Evolutionary conservation across 2,113 vertebrate species (phyloP), one percentile per base, ranked within the genome.

Genomic region (Colius striatus): DNA sequence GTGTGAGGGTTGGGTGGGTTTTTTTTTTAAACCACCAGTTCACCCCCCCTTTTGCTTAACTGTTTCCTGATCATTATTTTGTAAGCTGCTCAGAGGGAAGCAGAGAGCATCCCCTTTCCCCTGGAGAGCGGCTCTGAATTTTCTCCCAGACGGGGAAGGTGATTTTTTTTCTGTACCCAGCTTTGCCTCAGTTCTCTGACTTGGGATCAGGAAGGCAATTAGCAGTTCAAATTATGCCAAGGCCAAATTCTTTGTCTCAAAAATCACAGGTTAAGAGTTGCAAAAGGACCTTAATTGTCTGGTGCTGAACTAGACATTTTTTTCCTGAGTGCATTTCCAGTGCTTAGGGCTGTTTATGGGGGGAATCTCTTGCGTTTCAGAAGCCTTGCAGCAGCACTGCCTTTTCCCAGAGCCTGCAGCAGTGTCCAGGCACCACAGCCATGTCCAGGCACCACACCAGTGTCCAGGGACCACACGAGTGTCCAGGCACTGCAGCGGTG

Each of bases 1-100:
- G 38, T 94, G 94, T 90, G 95, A 91, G 68, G 27, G 45, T 76
- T 94, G 27, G 50, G 50, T 79, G 90, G 38, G 82, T 84, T 82
- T 70, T 70, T 94, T 80, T 82, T 58, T n/a, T 2, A 74, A 95
- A 82, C 89, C 82, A 89, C 74, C 86, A 68, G 51, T 92, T 87
- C 95, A 75, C 87, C 95, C 91, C 90, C 83, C 87, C 12, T 91
- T 91, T 88, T 75, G 87, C 94, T 97, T 97, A 97, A 97, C 96
- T 84, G 84, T 97, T 97, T 97, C 95, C 96, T 96, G 94, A 81
- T 97, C 94, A 84, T 95, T 97, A 96, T 94, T 90, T 96, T 96
- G 95, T 97, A 95, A 95, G 89, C 89, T 62, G 83, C 94, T 93
- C 57, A 5, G 86, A 88, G 87, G 63, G 54, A 81, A 87, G 80